These are phyloP conservation scores for Pardosa pseudoannulata DNA, from an alignment of 2,888 invertebrate genomes.

Conservation along the genomic window DNA sequence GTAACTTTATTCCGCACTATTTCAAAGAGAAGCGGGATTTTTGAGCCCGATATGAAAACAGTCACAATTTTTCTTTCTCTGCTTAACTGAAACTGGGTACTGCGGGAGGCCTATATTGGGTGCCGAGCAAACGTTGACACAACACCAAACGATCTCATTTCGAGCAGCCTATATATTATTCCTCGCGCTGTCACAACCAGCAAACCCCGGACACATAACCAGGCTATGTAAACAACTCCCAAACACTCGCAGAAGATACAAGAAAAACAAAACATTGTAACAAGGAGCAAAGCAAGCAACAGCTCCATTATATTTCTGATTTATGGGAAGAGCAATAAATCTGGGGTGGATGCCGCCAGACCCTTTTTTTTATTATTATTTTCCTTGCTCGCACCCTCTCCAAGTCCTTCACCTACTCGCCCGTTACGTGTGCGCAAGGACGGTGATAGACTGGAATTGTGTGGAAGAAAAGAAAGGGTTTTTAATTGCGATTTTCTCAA, in stretches of 20 bases:
- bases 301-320: constrained; percentile 15
- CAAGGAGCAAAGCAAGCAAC: neutral
- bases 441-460: too few species aligned
- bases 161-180: neutral
- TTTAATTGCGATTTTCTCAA: too few species aligned
- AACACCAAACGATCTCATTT: neutral
- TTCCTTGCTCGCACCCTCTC: neutral
- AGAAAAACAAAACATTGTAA: constrained; percentile 5
- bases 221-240: constrained; percentile 6
- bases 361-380: constrained; percentile 1
- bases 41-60: too few species aligned
- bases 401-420: constrained; percentile 42
- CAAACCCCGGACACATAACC: neutral
- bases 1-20: too few species aligned
- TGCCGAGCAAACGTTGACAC: neutral
- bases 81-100: too few species aligned
- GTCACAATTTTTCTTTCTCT: too few species aligned
- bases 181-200: neutral
- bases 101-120: too few species aligned
- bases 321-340: constrained; percentile 13
- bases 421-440: constrained; percentile 4
- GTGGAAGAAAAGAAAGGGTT: too few species aligned
- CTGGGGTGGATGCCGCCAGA: neutral
- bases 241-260: neutral
- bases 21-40: too few species aligned